These are phyloP conservation scores for Idaea dimidiata DNA, from an alignment of 2,888 invertebrate genomes.

Conservation along the genomic window DNA sequence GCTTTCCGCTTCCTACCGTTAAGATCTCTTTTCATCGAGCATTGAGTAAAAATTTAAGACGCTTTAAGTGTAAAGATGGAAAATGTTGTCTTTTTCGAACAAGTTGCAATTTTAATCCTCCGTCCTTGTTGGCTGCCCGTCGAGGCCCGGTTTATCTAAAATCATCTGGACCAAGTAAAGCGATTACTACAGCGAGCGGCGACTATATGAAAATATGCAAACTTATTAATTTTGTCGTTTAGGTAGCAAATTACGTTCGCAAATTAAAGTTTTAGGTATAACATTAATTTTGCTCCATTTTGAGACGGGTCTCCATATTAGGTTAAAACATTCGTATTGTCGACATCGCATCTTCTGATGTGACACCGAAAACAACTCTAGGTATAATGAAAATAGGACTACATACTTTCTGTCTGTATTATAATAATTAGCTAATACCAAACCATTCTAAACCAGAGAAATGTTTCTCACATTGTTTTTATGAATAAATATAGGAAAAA, in stretches of 20 bases:
- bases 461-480: background rate
- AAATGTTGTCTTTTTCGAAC: slow-evolving; percentile 80
- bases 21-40: slow-evolving; percentile 38
- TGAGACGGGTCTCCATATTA: background rate
- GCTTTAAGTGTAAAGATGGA: slow-evolving; percentile 43
- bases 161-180: slow-evolving; percentile 76
- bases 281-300: slow-evolving; percentile 14
- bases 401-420: background rate
- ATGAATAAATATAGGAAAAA: too few relatives aligned
- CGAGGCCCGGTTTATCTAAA: slow-evolving; percentile 69
- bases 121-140: slow-evolving; percentile 66
- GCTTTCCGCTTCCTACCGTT: slow-evolving; percentile 37
- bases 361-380: background rate
- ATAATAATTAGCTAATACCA: background rate
- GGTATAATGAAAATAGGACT: background rate
- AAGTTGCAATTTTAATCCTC: slow-evolving; percentile 77
- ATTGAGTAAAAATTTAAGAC: slow-evolving; percentile 39
- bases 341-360: background rate
- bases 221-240: slow-evolving; percentile 65
- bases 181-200: slow-evolving; percentile 59
- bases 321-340: background rate
- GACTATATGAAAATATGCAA: slow-evolving; percentile 71
- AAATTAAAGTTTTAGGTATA: slow-evolving; percentile 23
- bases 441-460: background rate
- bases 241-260: slow-evolving; percentile 44